Percentiles rank a stretch among this genome's conserved stretches.
Evolutionary conservation across 2,797 vertebrate species (phyloP).

Genomic region (Squalus acanthias): DNA sequence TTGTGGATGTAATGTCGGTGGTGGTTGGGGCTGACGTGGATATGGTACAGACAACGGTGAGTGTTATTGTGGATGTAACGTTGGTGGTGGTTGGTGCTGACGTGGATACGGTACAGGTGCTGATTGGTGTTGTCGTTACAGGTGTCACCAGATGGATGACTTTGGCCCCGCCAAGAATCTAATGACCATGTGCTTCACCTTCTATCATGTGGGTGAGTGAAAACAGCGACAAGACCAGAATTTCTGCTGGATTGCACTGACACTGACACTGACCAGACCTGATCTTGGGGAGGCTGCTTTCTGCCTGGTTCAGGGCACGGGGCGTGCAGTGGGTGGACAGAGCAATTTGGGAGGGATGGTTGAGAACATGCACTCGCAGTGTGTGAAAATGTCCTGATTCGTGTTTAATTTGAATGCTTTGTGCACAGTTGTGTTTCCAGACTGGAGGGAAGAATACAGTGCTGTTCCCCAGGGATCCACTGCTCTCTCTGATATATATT

Average conservation of each 20-base stretch:
- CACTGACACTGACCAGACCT: background rate
- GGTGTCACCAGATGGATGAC: slow-evolving; percentile 95
- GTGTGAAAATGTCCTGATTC: background rate
- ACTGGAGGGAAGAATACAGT: background rate
- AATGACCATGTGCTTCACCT: slow-evolving; percentile 99
- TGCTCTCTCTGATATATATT: no score
- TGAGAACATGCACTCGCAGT: background rate
- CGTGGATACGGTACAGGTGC: background rate
- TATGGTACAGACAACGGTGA: no score
- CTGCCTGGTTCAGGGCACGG: background rate
- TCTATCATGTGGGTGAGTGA: slow-evolving; percentile 81
- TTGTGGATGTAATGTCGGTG: background rate
- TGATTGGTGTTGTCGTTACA: slow-evolving; percentile 50
- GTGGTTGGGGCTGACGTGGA: slow-evolving; percentile 26
- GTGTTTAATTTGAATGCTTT: background rate
- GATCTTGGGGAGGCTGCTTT: background rate
- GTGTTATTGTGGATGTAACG: no score
- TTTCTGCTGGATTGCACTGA: background rate
- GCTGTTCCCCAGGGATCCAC: background rate
- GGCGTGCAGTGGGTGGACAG: background rate
- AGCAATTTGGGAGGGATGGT: background rate
- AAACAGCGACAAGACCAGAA: background rate
- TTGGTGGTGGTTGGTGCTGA: background rate
- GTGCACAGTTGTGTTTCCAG: background rate
- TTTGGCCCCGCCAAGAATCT: slow-evolving; percentile 94